Evolutionary conservation across 1,140 invertebrate genomes (phyloP).

Genomic region (Leptinotarsa lineolata): DNA sequence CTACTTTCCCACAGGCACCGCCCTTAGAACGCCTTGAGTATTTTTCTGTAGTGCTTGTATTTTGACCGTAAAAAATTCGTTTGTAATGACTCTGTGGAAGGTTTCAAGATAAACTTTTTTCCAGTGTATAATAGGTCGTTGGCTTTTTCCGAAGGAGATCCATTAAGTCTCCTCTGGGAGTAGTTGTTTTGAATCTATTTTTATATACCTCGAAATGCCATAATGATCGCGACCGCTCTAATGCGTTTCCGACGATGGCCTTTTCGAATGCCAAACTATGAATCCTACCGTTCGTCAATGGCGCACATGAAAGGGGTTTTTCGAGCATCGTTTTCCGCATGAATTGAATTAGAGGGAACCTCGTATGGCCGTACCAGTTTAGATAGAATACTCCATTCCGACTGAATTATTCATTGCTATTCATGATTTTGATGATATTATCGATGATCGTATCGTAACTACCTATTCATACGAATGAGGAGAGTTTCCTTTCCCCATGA

Average conservation of each 20-base stretch:
- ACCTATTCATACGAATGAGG: too few relatives aligned
- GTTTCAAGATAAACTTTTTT: not conserved
- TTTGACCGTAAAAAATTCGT: too few relatives aligned
- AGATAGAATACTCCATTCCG: too few relatives aligned
- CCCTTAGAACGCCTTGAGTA: too few relatives aligned
- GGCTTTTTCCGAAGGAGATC: not conserved
- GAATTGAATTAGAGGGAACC: not conserved
- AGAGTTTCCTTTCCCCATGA: too few relatives aligned
- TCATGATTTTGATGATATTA: too few relatives aligned
- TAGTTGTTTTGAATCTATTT: not conserved
- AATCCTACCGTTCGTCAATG: not conserved
- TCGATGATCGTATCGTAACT: too few relatives aligned
- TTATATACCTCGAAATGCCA: not conserved
- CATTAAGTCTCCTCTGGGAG: not conserved
- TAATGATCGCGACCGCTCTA: slow-evolving; percentile 3
- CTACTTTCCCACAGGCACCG: too few relatives aligned
- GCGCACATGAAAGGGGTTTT: not conserved
- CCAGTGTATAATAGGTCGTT: slow-evolving; percentile 4
- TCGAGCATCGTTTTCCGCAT: not conserved
- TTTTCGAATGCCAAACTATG: not conserved
- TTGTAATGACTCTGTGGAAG: too few relatives aligned
- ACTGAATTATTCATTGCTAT: too few relatives aligned
- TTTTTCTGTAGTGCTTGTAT: too few relatives aligned
- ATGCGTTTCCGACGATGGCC: slow-evolving; percentile 1
- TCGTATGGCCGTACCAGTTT: too few relatives aligned